Evolutionary conservation across 2,113 vertebrate species (phyloP), one percentile per base, ranked within the genome.

Genomic region (Hiodon alosoides): DNA sequence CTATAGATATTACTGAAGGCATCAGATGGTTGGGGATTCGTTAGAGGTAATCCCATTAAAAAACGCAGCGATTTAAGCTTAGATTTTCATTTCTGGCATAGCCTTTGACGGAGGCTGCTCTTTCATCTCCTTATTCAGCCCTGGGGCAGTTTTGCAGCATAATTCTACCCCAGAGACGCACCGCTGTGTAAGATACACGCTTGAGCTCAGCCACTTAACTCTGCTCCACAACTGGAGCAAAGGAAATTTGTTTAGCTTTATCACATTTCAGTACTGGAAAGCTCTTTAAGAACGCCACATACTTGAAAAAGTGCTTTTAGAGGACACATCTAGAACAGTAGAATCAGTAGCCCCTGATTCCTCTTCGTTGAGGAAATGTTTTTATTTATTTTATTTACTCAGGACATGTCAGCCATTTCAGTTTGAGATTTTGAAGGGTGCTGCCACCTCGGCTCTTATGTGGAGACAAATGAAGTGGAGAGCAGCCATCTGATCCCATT

Each of bases 1-100:
- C 31, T 31, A 54, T 58, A 60, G 55, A 70, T 66, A 50, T 72
- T 68, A 70, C 67, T 68, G 57, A 70, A 51, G 3, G 5, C 54
- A 53, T 57, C 54, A 67, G 31, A 51, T 65, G 53, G 60, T 17
- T 71, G 55, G 31, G 75, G 60, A 71, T 47, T 52, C 9, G 53
- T 67, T 16, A 50, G 48, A 55, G 54, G 9, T 17, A 62, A 51
- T 16, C 53, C 53, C 6, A 67, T 59, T 75, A 13, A 53, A 17
- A 17, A 4, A 11, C 7, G 7, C 2, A 67, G 62, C n/a, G 50
- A 16, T 16, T 52, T 62, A 72, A 17, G 68, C 68, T 31, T 14
- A 46, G 46, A 48, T 11, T 50, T 59, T 58, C 10, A 52, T 67
- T 51, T n/a, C 11, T 50, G 13, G 61, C 52, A 1, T 46, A 51